Evolutionary conservation across 2,113 vertebrate species (phyloP), one percentile per base, ranked within the genome.

Genomic region (Brachyhypopomus gauderio): DNA sequence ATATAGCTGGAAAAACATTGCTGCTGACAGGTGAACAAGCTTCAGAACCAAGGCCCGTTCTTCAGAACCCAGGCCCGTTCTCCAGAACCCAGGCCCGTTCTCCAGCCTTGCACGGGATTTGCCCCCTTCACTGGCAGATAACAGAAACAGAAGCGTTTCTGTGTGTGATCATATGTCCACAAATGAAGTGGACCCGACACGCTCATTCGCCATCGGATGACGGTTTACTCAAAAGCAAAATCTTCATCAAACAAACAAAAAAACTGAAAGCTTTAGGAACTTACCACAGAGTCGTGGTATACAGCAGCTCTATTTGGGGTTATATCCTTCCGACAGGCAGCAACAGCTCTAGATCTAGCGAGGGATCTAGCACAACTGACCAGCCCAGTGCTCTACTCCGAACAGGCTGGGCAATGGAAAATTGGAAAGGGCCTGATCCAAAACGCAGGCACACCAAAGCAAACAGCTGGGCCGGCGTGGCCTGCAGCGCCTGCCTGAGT

Each of bases 401-500:
- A 41, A 38, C 3, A 38, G 64, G 55, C 19, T 64, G 16, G 58
- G 60, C 62, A 62, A 71, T 0, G 74, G 27, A 64, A 76, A 79
- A 23, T 59, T 23, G 22, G 70, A 71, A 72, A 56, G 34, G n/a
- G 36, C 25, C 72, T 20, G 48, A 23, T 63, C 83, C 56, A 36
- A 84, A 84, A 77, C 69, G 27, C 20, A 52, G 62, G 22, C 59
- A 27, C 69, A 69, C 69, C 60, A 69, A 73, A 72, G 59, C 75
- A 36, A 80, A 78, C 75, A 79, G 56, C 38, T 27, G 30, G 8
- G 38, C 73, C 1, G 36, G 25, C 34, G 7, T 2, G 4, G n/a
- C n/a, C 66, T 76, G 23, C 1, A 38, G 52, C 2, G 34, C 6
- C 4, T 64, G 38, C 6, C 4, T 56, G 56, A 76, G 7, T 19